Evolutionary conservation across 2,113 vertebrate species (phyloP), one percentile per base, ranked within the genome.

Genomic region (Vidua macroura): DNA sequence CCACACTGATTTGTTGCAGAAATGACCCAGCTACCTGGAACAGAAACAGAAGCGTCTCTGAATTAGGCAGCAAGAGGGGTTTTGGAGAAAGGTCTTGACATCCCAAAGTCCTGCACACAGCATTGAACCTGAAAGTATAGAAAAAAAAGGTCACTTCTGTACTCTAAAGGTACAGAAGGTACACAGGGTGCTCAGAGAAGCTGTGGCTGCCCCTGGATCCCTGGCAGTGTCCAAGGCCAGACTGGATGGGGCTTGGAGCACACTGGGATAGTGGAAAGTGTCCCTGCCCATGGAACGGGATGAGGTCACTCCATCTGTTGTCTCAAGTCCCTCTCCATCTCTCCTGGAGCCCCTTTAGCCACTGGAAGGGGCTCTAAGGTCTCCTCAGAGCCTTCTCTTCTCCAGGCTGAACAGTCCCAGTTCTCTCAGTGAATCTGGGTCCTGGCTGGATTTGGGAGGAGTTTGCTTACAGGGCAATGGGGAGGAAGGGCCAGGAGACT

Each of bases 31-130:
- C 27, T 77, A 24, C 85, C 68, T 90, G 92, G 56, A 83, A 35
- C 25, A 79, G 41, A 62, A 86, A 37, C 3, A 6, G 35, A 44
- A 53, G 55, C 0, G 0, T 18, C 33, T 27, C 35, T 1, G 27
- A 74, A 13, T 37, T 24, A 33, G 7, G 52, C 68, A 90, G 30
- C 39, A 20, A 24, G 46, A n/a, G 8, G 9, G 4, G 14, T 66
- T 82, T 73, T 78, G 62, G 55, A 79, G 76, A 24, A 49, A 41
- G 15, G 25, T 90, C 28, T 78, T 60, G 73, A 44, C 49, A 53
- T 39, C 46, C 39, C n/a, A 1, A 35, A 60, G 59, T 67, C 58
- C 75, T 74, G 7, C 44, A 52, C 23, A 18, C 13, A 81, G 39
- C n/a, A 56, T 9, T 74, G 21, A 20, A 41, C 19, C n/a, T 81